phyloP scores from a whole-genome alignment of 2,113 vertebrate species.

The Amphiprion percula region DNA sequence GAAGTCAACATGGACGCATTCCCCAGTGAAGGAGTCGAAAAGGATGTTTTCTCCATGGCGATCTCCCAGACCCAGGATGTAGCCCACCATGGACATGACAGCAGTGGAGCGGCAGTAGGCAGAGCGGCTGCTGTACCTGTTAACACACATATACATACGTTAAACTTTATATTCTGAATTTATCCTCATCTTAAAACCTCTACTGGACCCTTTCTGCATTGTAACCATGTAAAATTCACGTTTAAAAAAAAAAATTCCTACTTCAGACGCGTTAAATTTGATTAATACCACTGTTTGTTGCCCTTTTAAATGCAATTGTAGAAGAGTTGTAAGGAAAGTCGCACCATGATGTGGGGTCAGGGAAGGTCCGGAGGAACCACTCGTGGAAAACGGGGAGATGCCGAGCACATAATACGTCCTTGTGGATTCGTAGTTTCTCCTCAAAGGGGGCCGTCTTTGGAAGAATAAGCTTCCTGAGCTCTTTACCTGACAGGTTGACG shows the following conservation, averaged over 20 bases:
- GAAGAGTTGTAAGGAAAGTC: not conserved
- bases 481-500: slow-evolving; percentile 93
- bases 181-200: not conserved
- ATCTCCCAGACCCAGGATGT: slow-evolving; percentile 96
- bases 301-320: not conserved
- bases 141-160: not conserved
- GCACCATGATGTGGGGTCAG: slow-evolving; percentile 96
- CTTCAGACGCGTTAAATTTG: not conserved
- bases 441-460: slow-evolving; percentile 90
- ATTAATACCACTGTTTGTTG: not conserved
- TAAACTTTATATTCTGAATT: not conserved
- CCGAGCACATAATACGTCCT: slow-evolving; percentile 92
- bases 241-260: too few relatives aligned
- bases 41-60: slow-evolving; percentile 98
- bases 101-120: slow-evolving; percentile 96
- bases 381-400: slow-evolving; percentile 95
- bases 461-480: slow-evolving; percentile 93
- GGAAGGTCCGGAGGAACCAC: slow-evolving; percentile 97
- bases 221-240: too few relatives aligned
- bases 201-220: too few relatives aligned
- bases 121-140: slow-evolving; percentile 97
- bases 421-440: slow-evolving; percentile 94
- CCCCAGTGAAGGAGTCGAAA: slow-evolving; percentile 96
- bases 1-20: slow-evolving; percentile 98
- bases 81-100: slow-evolving; percentile 99